Conservation (phyloP, 2,113 vertebrate genomes). For the Gambusia holbrooki region DNA sequence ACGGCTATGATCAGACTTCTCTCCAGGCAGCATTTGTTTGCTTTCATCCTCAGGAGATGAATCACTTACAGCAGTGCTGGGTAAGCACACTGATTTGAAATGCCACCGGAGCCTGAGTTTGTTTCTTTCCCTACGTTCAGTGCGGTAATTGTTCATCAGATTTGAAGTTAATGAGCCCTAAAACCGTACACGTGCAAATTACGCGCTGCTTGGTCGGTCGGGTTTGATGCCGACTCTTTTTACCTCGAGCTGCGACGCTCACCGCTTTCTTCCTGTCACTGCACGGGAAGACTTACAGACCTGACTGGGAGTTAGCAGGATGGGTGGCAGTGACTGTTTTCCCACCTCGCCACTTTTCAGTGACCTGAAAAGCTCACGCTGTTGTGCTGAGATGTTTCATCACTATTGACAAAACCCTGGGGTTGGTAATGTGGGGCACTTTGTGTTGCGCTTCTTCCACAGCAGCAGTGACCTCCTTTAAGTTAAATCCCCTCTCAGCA, state of each 20-base stretch:
- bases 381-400: constrained; percentile 1
- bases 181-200: background rate
- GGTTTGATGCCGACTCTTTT: background rate
- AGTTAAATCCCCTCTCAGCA: constrained; percentile 10
- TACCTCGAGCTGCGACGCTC: constrained; percentile 1
- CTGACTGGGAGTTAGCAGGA: constrained; percentile 22
- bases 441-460: background rate
- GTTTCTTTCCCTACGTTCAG: background rate
- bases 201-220: background rate
- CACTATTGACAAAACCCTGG: constrained; percentile 2
- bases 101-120: constrained; percentile 10
- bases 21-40: constrained; percentile 52
- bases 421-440: constrained; percentile 1
- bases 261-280: background rate
- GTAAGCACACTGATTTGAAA: constrained; percentile 35
- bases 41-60: constrained; percentile 55
- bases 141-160: background rate
- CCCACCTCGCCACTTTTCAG: constrained; percentile 1
- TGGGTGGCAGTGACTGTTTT: constrained; percentile 6
- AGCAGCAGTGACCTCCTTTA: background rate
- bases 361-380: constrained; percentile 4
- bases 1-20: constrained; percentile 50
- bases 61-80: constrained; percentile 35
- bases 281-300: background rate
- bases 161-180: constrained; percentile 5